A percentile compares a stretch with the other conserved stretches of the same genome.
These are phyloP conservation scores for Drosophila sordidula DNA, from an alignment of 2,888 invertebrate species.

Conservation along the genomic window DNA sequence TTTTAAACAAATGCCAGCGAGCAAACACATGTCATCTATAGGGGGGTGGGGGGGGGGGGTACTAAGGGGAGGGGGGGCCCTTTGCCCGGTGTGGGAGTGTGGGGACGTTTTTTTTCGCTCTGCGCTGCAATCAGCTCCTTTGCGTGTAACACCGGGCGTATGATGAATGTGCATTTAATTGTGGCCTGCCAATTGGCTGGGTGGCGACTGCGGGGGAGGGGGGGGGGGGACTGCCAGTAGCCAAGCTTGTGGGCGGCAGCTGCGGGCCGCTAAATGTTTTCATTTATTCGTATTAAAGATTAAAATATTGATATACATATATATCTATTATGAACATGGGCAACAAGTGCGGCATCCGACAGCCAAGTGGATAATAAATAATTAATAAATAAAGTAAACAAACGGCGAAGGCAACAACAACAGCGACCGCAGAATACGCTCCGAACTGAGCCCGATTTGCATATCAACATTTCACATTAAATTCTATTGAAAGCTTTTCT, in stretches of 20 bases:
- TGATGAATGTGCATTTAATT: slow-evolving; percentile 77
- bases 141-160: slow-evolving; percentile 55
- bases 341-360: slow-evolving; percentile 40
- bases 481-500: slow-evolving; percentile 77
- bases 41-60: too few species aligned
- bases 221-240: neutral
- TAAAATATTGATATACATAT: slow-evolving; percentile 16
- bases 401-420: slow-evolving; percentile 28
- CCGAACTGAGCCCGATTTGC: slow-evolving; percentile 49
- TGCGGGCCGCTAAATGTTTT: slow-evolving; percentile 64
- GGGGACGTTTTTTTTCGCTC: neutral
- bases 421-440: slow-evolving; percentile 16
- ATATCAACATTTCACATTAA: slow-evolving; percentile 77
- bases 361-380: slow-evolving; percentile 70
- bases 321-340: too few species aligned
- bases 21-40: slow-evolving; percentile 61
- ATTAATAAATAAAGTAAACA: slow-evolving; percentile 75
- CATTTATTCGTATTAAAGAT: slow-evolving; percentile 62
- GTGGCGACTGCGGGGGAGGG: neutral
- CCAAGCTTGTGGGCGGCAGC: slow-evolving; percentile 43
- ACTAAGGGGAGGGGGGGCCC: neutral
- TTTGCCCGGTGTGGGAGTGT: too few species aligned
- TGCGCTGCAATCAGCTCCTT: slow-evolving; percentile 33
- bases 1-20: slow-evolving; percentile 57
- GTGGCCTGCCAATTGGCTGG: slow-evolving; percentile 38